Base-by-base conservation (phyloP, 2,888 invertebrate genomes). In the Mythimna loreyi region DNA sequence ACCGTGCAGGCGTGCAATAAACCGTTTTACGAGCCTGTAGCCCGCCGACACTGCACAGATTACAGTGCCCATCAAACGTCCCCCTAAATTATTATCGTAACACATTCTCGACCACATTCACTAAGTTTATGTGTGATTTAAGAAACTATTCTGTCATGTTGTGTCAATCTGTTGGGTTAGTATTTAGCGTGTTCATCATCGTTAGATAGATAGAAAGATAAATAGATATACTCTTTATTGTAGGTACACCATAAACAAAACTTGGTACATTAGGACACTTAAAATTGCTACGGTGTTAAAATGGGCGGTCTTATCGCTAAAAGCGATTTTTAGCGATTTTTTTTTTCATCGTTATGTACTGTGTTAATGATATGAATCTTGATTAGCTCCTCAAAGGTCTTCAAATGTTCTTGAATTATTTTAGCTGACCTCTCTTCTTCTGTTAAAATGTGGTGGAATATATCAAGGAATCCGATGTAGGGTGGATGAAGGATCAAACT, bases 61-160 rank as follows among this genome's bases (percentile, higher is more conserved):
- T 85, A 85, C 80, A 63, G 67, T 30, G 52, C 67, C 70, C 78
- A 84, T 84, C 84, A 84, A 84, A 82, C 68, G 72, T 69, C 77
- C 80, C 83, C 80, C 72, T 70, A 85, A 85, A 82, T 85, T 84
- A 84, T 84, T 83, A 84, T 84, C 84, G 82, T 72, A 47, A 67
- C 85, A 80, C 85, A 80, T 84, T 85, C 67, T 80, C 84, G 77
- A 57, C 82, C 78, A 75, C 84, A 83, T 85, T 82, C 77, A 53
- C 72, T 43, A 55, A 59, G 61, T 79, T 81, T 77, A 81, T 79
- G 78, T 78, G 75, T 81, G 79, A 77, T 81, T 83, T 81, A 80
- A 81, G 83, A 75, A 74, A 72, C 74, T 71, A 71, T 70, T 36
- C 50, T 62, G 64, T 36, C 47, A 50, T 62, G 75, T 66, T 75